Percentiles rank a stretch among this genome's conserved stretches.
Evolutionary conservation across 35 echinoderm and acorn worm species (phyloP).

Genomic region (Heliocidaris tuberculata): DNA sequence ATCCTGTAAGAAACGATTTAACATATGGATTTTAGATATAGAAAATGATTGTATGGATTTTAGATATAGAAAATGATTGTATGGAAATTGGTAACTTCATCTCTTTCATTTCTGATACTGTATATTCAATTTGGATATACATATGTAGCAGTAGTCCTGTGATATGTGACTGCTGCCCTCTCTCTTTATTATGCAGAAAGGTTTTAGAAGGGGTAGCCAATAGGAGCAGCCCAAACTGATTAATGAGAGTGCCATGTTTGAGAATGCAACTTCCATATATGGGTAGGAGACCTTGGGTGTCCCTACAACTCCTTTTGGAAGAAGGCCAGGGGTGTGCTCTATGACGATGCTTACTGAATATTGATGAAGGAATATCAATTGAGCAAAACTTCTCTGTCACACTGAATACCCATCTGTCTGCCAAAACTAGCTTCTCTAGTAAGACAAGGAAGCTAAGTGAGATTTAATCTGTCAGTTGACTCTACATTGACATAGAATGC

Average conservation of each 20-base stretch:
- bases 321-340: constrained; percentile 26
- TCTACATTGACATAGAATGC: neutral
- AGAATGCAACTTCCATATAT: constrained; percentile 29
- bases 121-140: neutral
- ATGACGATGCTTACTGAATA: constrained; percentile 1
- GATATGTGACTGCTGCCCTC: neutral
- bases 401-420: neutral
- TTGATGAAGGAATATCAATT: constrained; percentile 27
- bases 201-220: neutral
- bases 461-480: neutral
- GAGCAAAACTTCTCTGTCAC: neutral
- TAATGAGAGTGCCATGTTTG: constrained; percentile 39
- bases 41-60: too few relatives aligned
- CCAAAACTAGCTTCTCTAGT: neutral
- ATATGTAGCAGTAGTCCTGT: neutral
- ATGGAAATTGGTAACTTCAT: neutral
- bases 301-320: constrained; percentile 17
- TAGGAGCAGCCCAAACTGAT: neutral
- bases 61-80: too few relatives aligned
- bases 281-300: neutral
- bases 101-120: neutral
- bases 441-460: neutral
- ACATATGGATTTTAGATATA: too few relatives aligned
- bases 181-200: neutral
- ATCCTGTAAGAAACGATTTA: too few relatives aligned